Conservation (phyloP, 2,888 invertebrate genomes). For the Tetranychus piercei region DNA sequence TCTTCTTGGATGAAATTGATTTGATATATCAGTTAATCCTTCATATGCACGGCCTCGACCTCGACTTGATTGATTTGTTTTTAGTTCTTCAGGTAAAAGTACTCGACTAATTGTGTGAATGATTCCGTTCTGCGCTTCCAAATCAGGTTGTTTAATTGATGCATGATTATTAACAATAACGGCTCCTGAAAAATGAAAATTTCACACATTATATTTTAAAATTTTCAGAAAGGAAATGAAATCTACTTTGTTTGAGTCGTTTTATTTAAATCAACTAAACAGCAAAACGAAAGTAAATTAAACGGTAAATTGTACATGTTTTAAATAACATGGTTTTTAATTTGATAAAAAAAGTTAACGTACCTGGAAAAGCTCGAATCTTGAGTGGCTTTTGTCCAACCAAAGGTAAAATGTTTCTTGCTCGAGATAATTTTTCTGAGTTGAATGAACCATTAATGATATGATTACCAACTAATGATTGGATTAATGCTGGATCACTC, state of each 20-base stretch:
- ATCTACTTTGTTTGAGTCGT: not conserved
- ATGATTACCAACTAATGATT: conserved; percentile 10
- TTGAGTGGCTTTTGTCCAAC: not conserved
- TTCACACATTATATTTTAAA: not conserved
- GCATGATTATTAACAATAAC: conserved; percentile 15
- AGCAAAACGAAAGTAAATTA: too few species aligned
- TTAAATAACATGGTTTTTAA: not conserved
- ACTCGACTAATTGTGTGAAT: conserved; percentile 20
- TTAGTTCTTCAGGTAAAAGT: conserved; percentile 10
- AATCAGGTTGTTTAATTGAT: conserved; percentile 14
- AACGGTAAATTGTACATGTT: not conserved
- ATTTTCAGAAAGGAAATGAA: not conserved
- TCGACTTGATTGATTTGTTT: not conserved
- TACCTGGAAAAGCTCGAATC: not conserved
- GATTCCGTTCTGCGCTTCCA: conserved; percentile 20
- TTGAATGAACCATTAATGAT: conserved; percentile 5
- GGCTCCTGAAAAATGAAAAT: not conserved
- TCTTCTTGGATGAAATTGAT: not conserved
- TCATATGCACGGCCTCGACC: not conserved
- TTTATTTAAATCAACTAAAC: too few species aligned
- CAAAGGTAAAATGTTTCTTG: not conserved
- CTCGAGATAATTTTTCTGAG: not conserved
- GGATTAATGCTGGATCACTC: not conserved
- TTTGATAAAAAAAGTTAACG: not conserved
- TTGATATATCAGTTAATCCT: not conserved